Evolutionary conservation across 1,140 invertebrate species (phyloP).

Genomic region (Phymorhynchus buccinoides): DNA sequence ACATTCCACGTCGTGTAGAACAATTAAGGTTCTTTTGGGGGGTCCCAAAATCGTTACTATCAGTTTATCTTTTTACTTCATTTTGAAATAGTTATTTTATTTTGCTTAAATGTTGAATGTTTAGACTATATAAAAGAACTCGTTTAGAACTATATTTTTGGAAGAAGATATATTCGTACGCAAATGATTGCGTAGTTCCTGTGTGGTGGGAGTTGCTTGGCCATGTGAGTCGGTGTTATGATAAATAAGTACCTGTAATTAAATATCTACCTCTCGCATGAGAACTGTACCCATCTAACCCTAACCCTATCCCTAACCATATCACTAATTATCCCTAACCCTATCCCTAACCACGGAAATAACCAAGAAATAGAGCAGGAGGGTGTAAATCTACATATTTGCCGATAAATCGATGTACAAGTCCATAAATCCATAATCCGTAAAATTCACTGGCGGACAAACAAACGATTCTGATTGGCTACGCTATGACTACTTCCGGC

Average conservation of each 20-base stretch:
- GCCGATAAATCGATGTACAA: too few species aligned
- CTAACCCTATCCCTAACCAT: too few species aligned
- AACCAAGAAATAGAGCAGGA: too few species aligned
- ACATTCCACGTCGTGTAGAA: constrained; percentile 29
- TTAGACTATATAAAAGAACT: not conserved
- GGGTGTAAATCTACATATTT: too few species aligned
- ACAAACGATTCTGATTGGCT: too few species aligned
- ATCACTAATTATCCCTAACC: too few species aligned
- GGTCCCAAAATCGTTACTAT: not conserved
- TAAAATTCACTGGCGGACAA: too few species aligned
- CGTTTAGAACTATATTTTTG: constrained; percentile 35
- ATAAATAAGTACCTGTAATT: not conserved
- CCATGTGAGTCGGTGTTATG: not conserved
- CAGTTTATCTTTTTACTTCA: not conserved
- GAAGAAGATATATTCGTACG: constrained; percentile 44
- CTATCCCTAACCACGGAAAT: too few species aligned
- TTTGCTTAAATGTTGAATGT: not conserved
- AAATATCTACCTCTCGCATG: not conserved
- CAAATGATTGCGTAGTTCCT: constrained; percentile 35
- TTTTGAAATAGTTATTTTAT: not conserved
- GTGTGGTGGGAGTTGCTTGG: not conserved
- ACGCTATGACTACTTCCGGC: too few species aligned
- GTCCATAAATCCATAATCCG: too few species aligned
- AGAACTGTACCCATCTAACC: too few species aligned
- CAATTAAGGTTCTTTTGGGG: not conserved